Percentiles rank a stretch among this genome's conserved stretches.
These are phyloP conservation scores for Carcharodon carcharias DNA, from an alignment of 2,797 vertebrate species.

Conservation along the genomic window DNA sequence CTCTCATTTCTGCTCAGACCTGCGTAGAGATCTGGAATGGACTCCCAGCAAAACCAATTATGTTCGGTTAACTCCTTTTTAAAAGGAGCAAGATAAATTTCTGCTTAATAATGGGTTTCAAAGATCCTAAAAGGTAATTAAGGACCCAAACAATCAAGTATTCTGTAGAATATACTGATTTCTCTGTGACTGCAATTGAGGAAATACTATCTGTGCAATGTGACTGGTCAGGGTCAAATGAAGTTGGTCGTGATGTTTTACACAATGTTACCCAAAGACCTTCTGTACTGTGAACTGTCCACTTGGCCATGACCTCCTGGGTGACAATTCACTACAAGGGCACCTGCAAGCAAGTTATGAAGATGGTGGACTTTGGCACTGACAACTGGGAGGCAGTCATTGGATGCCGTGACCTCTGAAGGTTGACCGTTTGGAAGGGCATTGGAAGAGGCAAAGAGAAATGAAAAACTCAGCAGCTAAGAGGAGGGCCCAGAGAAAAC, in stretches of 20 bases:
- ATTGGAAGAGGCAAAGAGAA: too few relatives aligned
- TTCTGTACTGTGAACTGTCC: too few relatives aligned
- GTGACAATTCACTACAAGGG: too few relatives aligned
- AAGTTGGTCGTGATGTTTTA: background rate
- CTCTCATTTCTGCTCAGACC: background rate
- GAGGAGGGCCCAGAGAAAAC: too few relatives aligned
- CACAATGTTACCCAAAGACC: too few relatives aligned
- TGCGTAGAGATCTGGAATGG: background rate
- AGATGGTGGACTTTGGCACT: too few relatives aligned
- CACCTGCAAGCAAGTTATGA: too few relatives aligned
- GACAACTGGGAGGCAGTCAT: too few relatives aligned
- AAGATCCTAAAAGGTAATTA: background rate
- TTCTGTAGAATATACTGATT: background rate
- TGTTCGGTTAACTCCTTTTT: slow-evolving; percentile 15
- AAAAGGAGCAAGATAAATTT: slow-evolving; percentile 2
- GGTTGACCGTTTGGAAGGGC: too few relatives aligned
- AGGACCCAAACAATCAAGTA: background rate
- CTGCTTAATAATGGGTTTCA: background rate
- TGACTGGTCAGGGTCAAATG: background rate
- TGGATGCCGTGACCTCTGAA: too few relatives aligned
- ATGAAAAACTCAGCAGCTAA: too few relatives aligned
- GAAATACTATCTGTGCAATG: background rate
- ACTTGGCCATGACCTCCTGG: too few relatives aligned
- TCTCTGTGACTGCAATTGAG: background rate
- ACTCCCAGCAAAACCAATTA: background rate